Conservation (phyloP, 2,113 vertebrate genomes). For the Passer montanus region DNA sequence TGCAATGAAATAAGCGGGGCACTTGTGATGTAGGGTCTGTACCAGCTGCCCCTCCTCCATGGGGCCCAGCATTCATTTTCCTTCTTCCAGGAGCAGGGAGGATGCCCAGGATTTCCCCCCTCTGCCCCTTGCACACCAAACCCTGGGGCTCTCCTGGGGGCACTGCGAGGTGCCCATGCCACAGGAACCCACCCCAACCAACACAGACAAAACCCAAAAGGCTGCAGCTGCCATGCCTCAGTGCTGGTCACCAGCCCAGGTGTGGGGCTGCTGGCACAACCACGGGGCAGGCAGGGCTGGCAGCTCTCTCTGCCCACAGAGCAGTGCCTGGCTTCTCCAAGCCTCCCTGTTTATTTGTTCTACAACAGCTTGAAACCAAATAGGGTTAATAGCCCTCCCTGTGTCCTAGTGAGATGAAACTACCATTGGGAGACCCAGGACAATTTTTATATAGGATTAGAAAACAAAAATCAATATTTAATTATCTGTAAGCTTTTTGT, state of each 20-base stretch:
- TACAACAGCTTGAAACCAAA: constrained; percentile 70
- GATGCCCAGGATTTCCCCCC: accelerated
- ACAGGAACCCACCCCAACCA: accelerated
- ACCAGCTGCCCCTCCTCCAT: accelerated
- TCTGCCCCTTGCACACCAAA: neutral
- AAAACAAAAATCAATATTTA: constrained; percentile 99
- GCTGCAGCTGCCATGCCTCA: neutral
- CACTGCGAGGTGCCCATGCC: accelerated
- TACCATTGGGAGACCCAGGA: constrained; percentile 97
- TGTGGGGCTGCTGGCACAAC: neutral
- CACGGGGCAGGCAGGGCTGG: neutral
- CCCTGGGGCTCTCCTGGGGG: accelerated
- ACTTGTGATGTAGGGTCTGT: accelerated
- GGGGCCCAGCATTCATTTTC: accelerated
- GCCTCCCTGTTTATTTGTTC: constrained; percentile 55
- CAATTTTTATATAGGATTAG: constrained; percentile 99
- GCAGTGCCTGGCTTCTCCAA: neutral
- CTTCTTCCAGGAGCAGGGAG: neutral
- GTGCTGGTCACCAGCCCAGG: neutral
- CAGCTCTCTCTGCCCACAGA: neutral
- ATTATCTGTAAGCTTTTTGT: constrained; percentile 99
- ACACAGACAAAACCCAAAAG: accelerated
- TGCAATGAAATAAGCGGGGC: accelerated
- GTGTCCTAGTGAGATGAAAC: constrained; percentile 91
- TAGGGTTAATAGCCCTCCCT: constrained; percentile 85